Evolutionary conservation across 2,888 invertebrate genomes (phyloP), one percentile per base, ranked within the genome.

Genomic region (Chrysolina americana): DNA sequence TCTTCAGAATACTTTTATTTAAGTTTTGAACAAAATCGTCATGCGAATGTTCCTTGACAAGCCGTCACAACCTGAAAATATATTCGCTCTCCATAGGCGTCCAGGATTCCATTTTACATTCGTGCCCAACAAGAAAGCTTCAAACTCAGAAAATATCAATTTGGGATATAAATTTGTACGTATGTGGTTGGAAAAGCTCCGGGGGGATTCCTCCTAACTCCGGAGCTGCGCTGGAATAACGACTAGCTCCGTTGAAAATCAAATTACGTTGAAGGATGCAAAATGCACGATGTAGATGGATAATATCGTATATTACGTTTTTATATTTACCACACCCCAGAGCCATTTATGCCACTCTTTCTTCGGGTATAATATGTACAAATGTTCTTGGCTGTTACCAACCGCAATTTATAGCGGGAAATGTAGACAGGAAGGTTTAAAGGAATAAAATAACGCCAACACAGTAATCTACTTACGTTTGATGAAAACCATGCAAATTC

Each of bases 281-380:
- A 65, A 65, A 41, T 65, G 65, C 65, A 65, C 65, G 65, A 47
- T 48, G 65, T 47, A 23, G 47, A 65, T 48, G 65, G 47, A 65
- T 65, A 65, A 47, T 47, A 65, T 65, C 65, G 50, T 66, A 66
- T 66, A 66, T 66, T 28, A 48, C 41, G 36, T 66, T 66, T 50
- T 50, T 50, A 66, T 50, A 66, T 66, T 66, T 50, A 66, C 66
- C 66, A 66, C 48, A 50, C 66, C 66, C 66, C 4, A 10, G 36
- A 66, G 66, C 50, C 66, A 28, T 66, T 66, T 50, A 50, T 23
- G 65, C 65, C 23, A 50, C 68, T 68, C 68, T 68, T 68, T 48
- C 53, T 68, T 53, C 41, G 53, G 41, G 56, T 68, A 41, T 68
- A 68, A 68, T 68, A 68, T 68, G 68, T 68, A 68, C 68, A 68